Evolutionary conservation across 1,140 invertebrate genomes (phyloP).

Genomic region (Bombyx mori): ASM3026992v2 NC_085111.1:15494501-15495000

Average conservation of each 20-base stretch:
- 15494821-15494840: no score
- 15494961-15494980: constrained; percentile 96
- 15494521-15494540: neutral
- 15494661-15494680: constrained; percentile 88
- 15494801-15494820: no score
- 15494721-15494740: constrained; percentile 82
- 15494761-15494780: no score
- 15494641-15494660: constrained; percentile 82
- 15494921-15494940: constrained; percentile 92
- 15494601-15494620: constrained; percentile 52
- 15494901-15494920: constrained; percentile 94
- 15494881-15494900: constrained; percentile 96
- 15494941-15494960: constrained; percentile 97
- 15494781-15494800: no score
- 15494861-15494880: constrained; percentile 88
- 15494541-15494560: neutral
- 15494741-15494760: no score
- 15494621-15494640: constrained; percentile 71
- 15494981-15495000: constrained; percentile 98
- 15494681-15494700: constrained; percentile 91
- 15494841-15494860: constrained; percentile 8
- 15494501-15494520: no score
- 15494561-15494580: neutral
- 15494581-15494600: constrained; percentile 85
- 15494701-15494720: constrained; percentile 98